Conservation (phyloP, 2,797 vertebrate species). For the Pachyuromys duprasi region DNA sequence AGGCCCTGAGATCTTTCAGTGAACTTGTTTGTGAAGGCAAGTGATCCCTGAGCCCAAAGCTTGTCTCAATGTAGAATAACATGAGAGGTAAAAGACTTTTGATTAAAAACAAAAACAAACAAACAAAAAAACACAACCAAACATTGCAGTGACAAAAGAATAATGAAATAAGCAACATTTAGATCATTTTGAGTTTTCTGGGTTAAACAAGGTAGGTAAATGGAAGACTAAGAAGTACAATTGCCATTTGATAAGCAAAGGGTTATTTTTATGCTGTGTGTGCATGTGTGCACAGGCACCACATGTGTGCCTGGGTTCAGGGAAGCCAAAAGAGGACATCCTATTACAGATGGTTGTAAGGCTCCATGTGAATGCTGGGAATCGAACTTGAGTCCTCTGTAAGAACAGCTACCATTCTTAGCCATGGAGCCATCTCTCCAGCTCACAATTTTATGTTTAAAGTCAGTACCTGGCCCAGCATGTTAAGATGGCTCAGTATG, state of each 20-base stretch:
- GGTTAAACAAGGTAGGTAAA: background rate
- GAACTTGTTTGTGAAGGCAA: background rate
- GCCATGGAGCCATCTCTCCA: background rate
- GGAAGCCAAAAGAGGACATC: background rate
- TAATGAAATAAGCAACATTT: slow-evolving; percentile 44
- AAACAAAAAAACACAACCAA: slow-evolving; percentile 1
- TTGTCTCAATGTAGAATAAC: background rate
- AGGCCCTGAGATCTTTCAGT: background rate
- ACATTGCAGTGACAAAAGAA: background rate
- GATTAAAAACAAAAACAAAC: slow-evolving; percentile 35
- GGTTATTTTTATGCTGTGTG: background rate
- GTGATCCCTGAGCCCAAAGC: background rate
- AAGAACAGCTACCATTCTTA: background rate
- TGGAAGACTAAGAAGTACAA: slow-evolving; percentile 46
- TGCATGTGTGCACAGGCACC: background rate
- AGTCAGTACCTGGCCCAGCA: background rate
- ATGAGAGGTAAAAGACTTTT: background rate
- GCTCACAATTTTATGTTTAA: background rate
- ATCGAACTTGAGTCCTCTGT: background rate
- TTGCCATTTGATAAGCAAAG: slow-evolving; percentile 12
- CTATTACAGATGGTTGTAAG: background rate
- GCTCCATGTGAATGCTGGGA: background rate
- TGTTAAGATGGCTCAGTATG: background rate
- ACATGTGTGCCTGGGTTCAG: background rate
- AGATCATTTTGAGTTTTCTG: slow-evolving; percentile 36